Base-by-base conservation (phyloP, 2,888 invertebrate species). In the Loripinus fragilis region DNA sequence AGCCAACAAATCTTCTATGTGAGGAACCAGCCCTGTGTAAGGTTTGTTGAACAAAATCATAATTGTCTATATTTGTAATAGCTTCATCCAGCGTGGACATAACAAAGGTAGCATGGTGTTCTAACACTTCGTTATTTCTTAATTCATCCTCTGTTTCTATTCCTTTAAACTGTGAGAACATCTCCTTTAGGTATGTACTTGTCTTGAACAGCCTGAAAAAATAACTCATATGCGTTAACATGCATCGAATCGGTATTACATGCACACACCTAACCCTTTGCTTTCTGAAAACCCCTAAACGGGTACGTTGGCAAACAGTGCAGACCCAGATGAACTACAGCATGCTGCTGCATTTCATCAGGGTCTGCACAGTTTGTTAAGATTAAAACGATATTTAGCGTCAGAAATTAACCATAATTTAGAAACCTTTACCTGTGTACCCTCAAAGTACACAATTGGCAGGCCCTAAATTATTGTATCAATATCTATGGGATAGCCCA, bases 31-130 rank as follows among this genome's bases (percentile, higher is more conserved):
- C 96, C 94, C 97, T 96, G 91, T 96, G 96, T 75, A 98, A 95
- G 92, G 96, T 97, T 89, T 96, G 95, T 93, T 97, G 96, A 94
- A 97, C 97, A 90, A 96, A 95, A 93, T 97, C 97, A 94, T 97
- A 95, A 93, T 97, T 96, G 91, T 97, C 97, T 78, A 98, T 95
- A 33, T 96, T 96, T 92, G 96, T 96, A 94, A 98, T 97, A 80
- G 97, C 97, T 91, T 97, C 97, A 92, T 98, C 97, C 80, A 98
- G 94, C 0, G 97, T 97, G 89, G 95, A 96, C 97, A 98, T 98
- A 38, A 98, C 97, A 89, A 96, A 96, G 91, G 96, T 96, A 70
- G 97, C 97, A 92, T 98, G 98, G 87, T 97, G 96, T 7, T 96
- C 96, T 80, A 98, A 94, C 93, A 97, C 97, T 95, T 96, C 95